Evolutionary conservation across 2,888 invertebrate species (phyloP), one percentile per base, ranked within the genome.

Genomic region (Pilophorus perplexus): DNA sequence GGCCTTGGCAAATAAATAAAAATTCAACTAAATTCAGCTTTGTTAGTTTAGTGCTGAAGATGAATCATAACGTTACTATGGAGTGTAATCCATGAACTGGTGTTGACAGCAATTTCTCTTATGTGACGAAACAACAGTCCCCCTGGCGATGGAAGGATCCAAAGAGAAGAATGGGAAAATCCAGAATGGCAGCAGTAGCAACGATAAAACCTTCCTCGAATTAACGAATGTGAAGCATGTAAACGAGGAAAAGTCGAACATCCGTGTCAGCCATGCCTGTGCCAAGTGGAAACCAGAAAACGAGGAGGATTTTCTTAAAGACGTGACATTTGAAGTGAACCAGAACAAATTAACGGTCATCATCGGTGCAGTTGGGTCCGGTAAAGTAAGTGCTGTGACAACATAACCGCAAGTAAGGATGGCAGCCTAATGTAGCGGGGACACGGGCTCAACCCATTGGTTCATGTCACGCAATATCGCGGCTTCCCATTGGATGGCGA

Each of bases 361-460:
- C 44, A 85, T 89, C 54, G 90, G 89, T 12, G 82, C 86, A 64
- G 89, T 89, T 1, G 90, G 89, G 4, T 80, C 85, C 28, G 89
- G 89, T 46, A 90, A 89, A 81, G 82, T 81, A 20, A 59, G 59
- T 25, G 18, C n/a, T n/a, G n/a, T n/a, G n/a, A n/a, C n/a, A n/a
- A n/a, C n/a, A n/a, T n/a, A n/a, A n/a, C n/a, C n/a, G n/a, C n/a
- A n/a, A n/a, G n/a, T n/a, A n/a, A n/a, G n/a, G n/a, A n/a, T n/a
- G n/a, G n/a, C n/a, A n/a, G n/a, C n/a, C n/a, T n/a, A n/a, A n/a
- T n/a, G n/a, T n/a, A n/a, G n/a, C n/a, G n/a, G n/a, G n/a, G n/a
- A n/a, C n/a, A n/a, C n/a, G n/a, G n/a, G n/a, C n/a, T n/a, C n/a
- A n/a, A n/a, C n/a, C n/a, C n/a, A n/a, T n/a, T n/a, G n/a, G n/a